Evolutionary conservation across 2,113 vertebrate species (phyloP).

Genomic region (Amia ocellicauda): DNA sequence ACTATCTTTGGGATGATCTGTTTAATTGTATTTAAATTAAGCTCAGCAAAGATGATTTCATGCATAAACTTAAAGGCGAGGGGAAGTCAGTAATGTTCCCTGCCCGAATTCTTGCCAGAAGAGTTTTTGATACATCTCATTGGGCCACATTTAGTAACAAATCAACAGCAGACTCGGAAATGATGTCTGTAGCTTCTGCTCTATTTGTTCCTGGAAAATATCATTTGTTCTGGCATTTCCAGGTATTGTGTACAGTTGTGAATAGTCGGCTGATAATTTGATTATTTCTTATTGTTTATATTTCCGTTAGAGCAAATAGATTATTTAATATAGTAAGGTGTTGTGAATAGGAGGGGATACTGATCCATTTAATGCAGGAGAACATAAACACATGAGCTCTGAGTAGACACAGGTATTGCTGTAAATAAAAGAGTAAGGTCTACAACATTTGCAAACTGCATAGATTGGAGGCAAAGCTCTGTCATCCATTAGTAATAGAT

Average conservation of each 20-base stretch:
- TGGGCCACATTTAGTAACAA: background rate
- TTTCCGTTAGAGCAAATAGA: too few species aligned
- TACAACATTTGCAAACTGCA: too few species aligned
- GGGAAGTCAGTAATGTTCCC: slow-evolving; percentile 13
- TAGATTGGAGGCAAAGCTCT: too few species aligned
- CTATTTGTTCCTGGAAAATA: slow-evolving; percentile 1
- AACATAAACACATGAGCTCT: background rate
- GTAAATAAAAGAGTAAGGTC: slow-evolving; percentile 4
- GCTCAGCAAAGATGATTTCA: background rate
- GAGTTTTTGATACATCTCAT: background rate
- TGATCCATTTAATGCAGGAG: background rate
- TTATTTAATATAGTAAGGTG: too few species aligned
- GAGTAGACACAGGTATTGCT: background rate
- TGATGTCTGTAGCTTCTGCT: background rate
- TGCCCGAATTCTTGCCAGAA: background rate
- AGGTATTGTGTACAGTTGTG: background rate
- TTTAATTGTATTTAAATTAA: slow-evolving; percentile 6
- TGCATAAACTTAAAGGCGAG: background rate
- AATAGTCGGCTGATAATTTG: too few species aligned
- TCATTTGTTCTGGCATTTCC: slow-evolving; percentile 1
- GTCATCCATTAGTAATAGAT: slow-evolving; percentile 1
- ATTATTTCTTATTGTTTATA: too few species aligned
- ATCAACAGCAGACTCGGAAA: background rate
- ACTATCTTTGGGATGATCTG: background rate
- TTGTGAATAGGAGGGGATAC: too few species aligned